Evolutionary conservation across 2,888 invertebrate species (phyloP), one percentile per base, ranked within the genome.

Genomic region (Zygogramma bicolorata): DNA sequence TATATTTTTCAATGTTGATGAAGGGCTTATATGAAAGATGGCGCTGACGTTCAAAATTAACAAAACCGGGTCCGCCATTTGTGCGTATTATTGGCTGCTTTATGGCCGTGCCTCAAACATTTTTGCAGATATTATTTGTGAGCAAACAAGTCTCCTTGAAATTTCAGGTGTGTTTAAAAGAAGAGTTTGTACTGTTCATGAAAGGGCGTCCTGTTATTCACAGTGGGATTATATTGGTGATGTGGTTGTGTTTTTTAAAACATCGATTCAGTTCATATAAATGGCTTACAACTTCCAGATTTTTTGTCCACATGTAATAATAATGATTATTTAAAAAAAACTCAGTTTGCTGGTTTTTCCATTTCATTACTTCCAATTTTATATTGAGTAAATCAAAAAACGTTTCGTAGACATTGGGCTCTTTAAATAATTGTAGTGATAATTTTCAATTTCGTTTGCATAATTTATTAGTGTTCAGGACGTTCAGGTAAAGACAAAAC

Each of bases 41-140:
- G 85, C 86, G 83, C 77, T 68, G 69, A 75, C 60, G 77, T 79
- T 68, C 81, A 84, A 83, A 84, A 84, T 84, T 84, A 82, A 81
- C 80, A 82, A 86, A 85, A 85, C 86, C 86, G 85, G 85, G 85
- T 86, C 86, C 87, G 87, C 87, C 87, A 87, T 87, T 87, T 85
- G 86, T 86, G 81, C 84, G 81, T 85, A 85, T n/a, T n/a, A n/a
- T 86, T 84, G 85, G 85, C 85, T 83, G 83, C 82, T 81, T 79
- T 84, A 83, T 83, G 83, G 85, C 85, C 84, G 82, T 85, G 84
- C 83, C 83, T 84, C 78, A 75, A 83, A 83, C 77, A 81, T 81
- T 84, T 82, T 80, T 74, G 57, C 71, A 70, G 81, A 82, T 80
- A 81, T 79, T 81, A 81, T 79, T 79, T 78, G 83, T 81, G 83